Evolutionary conservation across 2,113 vertebrate species (phyloP).

Genomic region (Sorex fumeus): DNA sequence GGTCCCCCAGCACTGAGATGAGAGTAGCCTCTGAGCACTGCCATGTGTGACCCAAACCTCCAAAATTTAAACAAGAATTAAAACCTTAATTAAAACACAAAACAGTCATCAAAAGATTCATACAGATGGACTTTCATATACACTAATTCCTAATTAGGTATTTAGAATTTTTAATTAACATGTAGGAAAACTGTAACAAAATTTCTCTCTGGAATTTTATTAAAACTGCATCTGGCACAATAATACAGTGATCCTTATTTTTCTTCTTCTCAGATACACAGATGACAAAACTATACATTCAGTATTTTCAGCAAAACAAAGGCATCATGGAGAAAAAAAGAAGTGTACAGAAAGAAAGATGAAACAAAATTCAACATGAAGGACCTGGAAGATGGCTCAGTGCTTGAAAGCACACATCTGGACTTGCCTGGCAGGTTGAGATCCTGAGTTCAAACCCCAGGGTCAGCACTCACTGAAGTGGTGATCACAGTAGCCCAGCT

Average conservation of each 20-base stretch:
- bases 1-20: too few relatives aligned
- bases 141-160: neutral
- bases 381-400: too few relatives aligned
- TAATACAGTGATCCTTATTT: neutral
- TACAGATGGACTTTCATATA: too few relatives aligned
- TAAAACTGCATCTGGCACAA: neutral
- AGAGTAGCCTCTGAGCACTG: too few relatives aligned
- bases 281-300: neutral
- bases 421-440: too few relatives aligned
- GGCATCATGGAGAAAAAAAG: neutral
- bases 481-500: too few relatives aligned
- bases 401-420: too few relatives aligned
- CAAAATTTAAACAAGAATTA: too few relatives aligned
- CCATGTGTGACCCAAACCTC: too few relatives aligned
- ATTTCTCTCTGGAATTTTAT: neutral
- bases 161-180: conserved; percentile 25
- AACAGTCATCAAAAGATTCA: too few relatives aligned
- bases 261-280: conserved; percentile 16
- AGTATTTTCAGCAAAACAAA: conserved; percentile 49
- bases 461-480: too few relatives aligned
- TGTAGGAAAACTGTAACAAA: neutral
- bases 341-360: neutral
- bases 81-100: neutral
- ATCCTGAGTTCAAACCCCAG: too few relatives aligned
- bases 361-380: neutral